Percentiles rank a stretch among this genome's conserved stretches.
These are phyloP conservation scores for Hucho hucho DNA, from an alignment of 2,113 vertebrate genomes.

Conservation along the genomic window DNA sequence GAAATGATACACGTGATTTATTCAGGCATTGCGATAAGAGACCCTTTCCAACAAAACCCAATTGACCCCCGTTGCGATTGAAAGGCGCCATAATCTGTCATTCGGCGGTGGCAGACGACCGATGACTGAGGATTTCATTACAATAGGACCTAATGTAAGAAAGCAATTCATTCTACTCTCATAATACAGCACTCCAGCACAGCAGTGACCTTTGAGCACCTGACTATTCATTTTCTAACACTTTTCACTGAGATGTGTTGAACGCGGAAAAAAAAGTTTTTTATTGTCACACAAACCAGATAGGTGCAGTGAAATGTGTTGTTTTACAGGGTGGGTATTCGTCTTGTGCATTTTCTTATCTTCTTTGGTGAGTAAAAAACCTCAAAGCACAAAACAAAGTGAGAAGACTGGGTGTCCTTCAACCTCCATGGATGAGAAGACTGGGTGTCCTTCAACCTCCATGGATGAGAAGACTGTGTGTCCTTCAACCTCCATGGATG, in stretches of 20 bases:
- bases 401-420: too few species aligned
- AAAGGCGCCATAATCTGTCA: constrained; percentile 61
- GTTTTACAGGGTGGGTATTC: neutral
- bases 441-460: too few species aligned
- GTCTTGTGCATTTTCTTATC: too few species aligned
- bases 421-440: too few species aligned
- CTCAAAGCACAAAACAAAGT: too few species aligned
- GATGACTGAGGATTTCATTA: constrained; percentile 61
- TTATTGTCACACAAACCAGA: neutral
- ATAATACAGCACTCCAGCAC: constrained; percentile 66
- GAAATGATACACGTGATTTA: constrained; percentile 60
- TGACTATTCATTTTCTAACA: constrained; percentile 64
- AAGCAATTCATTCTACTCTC: constrained; percentile 68
- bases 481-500: too few species aligned
- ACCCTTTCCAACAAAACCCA: constrained; percentile 57
- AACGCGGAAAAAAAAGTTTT: neutral
- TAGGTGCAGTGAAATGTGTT: too few species aligned
- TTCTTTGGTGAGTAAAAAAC: too few species aligned
- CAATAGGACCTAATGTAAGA: constrained; percentile 69
- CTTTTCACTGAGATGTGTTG: neutral
- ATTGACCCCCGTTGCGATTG: constrained; percentile 59
- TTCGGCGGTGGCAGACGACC: constrained; percentile 31
- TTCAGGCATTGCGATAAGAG: constrained; percentile 32
- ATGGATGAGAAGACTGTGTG: too few species aligned
- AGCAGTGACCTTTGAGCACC: constrained; percentile 65